Percentiles rank a stretch among this genome's conserved stretches.
phyloP scores from a whole-genome alignment of 2,797 vertebrate species.

The Otus scops region DNA sequence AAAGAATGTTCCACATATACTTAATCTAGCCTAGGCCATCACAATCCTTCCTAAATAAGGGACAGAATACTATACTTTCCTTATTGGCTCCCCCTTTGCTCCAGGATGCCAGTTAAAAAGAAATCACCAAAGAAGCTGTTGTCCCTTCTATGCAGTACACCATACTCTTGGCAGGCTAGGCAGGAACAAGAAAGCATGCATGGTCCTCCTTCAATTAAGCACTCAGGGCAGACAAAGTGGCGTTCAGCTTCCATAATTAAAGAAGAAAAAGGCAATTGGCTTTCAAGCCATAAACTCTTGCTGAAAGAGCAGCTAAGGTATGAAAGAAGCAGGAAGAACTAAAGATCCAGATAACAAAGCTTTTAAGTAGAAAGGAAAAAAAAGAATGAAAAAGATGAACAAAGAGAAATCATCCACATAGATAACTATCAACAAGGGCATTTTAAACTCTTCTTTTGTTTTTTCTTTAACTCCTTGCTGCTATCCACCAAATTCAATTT shows the following conservation, averaged over 20 bases:
- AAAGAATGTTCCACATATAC: background rate
- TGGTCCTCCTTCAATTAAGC: constrained; percentile 24
- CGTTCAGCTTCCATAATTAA: constrained; percentile 47
- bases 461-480: background rate
- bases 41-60: background rate
- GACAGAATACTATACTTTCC: background rate
- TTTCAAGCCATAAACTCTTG: constrained; percentile 34
- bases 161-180: background rate
- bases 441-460: background rate
- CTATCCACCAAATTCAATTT: background rate
- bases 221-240: constrained; percentile 40
- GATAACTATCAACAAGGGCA: background rate
- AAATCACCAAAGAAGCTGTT: constrained; percentile 7
- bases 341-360: constrained; percentile 21
- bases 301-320: constrained; percentile 37
- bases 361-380: background rate
- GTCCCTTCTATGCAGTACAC: background rate
- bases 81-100: background rate
- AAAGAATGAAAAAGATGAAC: background rate
- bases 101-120: background rate
- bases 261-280: constrained; percentile 44
- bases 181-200: constrained; percentile 13
- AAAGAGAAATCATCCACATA: background rate
- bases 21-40: background rate
- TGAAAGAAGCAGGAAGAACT: constrained; percentile 21